Base-by-base conservation (phyloP, 2,888 invertebrate species). In the Limnephilus rhombicus region DNA sequence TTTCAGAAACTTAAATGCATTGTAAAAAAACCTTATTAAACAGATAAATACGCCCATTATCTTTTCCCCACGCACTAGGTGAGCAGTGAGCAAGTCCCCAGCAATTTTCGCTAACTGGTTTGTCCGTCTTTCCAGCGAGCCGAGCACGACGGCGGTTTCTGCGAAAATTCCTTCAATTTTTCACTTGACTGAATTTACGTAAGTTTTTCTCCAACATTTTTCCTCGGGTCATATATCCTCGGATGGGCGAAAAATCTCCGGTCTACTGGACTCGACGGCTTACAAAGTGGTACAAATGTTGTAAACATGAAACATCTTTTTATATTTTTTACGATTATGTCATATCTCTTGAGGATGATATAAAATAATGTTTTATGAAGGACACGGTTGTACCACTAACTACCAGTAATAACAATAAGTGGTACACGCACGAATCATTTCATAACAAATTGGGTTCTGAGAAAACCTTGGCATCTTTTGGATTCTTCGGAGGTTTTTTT, bases 151-250 rank as follows among this genome's bases (percentile, higher is more conserved):
- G 9, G 24, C n/a, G 68, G 68, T 68, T 68, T 68, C 24, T 68
- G 68, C 24, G 9, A 24, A 68, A 34, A 31, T 34, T 82, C 82
- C 34, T 82, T 15, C 31, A 82, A 34, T 82, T 82, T 82, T 34
- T 31, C 82, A 18, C 82, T 34, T 82, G 82, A 15, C 13, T 34
- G 82, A 34, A 15, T 82, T 82, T 34, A 82, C 1, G 31, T 82
- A 82, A 82, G 82, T 82, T 82, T 81, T 34, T 34, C 82, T 34
- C 13, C 82, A 12, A 82, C 15, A 82, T 82, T 82, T 45, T 82
- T 82, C 31, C 18, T 34, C 34, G 29, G 13, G 4, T 82, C 12
- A 29, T 29, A 82, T 29, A 82, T 15, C 13, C 34, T 15, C 82
- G 82, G 29, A 15, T 31, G 29, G 31, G 13, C 13, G n/a, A 34